Conservation (phyloP, 2,888 invertebrate genomes). For the Sturmia bella region DNA sequence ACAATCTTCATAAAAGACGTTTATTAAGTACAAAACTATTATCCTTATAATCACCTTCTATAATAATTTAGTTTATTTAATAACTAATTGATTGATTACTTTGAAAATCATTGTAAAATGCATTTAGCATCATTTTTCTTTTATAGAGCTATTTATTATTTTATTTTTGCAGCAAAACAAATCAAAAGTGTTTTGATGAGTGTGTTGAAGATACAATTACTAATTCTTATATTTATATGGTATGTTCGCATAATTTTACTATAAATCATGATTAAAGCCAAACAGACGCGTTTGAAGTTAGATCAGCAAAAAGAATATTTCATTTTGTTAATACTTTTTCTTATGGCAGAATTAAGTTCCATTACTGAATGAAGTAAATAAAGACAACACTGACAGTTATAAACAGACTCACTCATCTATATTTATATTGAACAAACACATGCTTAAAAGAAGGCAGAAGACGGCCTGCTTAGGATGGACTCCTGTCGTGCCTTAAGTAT, state of each 20-base stretch:
- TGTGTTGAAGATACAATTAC: neutral
- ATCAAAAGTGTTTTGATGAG: neutral
- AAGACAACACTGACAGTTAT: slow-evolving; percentile 52
- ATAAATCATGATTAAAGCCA: slow-evolving; percentile 57
- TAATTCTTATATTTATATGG: slow-evolving; percentile 16
- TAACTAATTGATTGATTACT: slow-evolving; percentile 60
- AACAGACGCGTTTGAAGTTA: neutral
- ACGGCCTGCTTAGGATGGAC: too few relatives aligned
- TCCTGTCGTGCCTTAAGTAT: too few relatives aligned
- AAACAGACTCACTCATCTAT: slow-evolving; percentile 52
- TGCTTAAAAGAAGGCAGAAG: too few relatives aligned
- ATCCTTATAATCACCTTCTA: neutral
- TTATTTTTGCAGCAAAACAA: neutral
- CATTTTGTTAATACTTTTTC: neutral
- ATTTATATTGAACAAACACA: slow-evolving; percentile 35
- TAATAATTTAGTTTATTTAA: neutral
- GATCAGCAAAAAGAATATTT: slow-evolving; percentile 14
- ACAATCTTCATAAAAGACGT: too few relatives aligned
- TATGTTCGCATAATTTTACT: slow-evolving; percentile 39
- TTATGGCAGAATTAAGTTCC: too few relatives aligned
- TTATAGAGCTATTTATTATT: neutral
- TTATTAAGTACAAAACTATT: neutral
- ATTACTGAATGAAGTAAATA: slow-evolving; percentile 40
- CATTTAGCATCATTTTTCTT: neutral
- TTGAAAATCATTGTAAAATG: slow-evolving; percentile 51